Evolutionary conservation across 2,797 vertebrate genomes (phyloP).

Genomic region (Sebastes itinus): DNA sequence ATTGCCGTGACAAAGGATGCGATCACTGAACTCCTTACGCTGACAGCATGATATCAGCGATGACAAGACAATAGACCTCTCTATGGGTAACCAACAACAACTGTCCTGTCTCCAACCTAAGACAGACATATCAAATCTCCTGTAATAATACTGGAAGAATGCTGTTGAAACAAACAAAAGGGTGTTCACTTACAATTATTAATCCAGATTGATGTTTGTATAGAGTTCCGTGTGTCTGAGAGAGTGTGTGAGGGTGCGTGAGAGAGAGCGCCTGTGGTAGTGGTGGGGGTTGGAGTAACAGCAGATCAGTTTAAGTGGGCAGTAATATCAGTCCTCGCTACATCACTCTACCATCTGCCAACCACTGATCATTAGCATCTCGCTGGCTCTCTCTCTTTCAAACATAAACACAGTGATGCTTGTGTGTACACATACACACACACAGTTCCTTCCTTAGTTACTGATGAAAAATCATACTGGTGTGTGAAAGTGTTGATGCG

Average conservation of each 20-base stretch:
- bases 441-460: conserved; percentile 25
- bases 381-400: neutral
- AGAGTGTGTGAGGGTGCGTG: neutral
- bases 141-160: conserved; percentile 25
- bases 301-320: conserved; percentile 46
- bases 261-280: conserved; percentile 16
- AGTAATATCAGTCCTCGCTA: conserved; percentile 39
- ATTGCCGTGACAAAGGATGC: conserved; percentile 47
- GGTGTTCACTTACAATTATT: conserved; percentile 58
- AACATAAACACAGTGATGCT: conserved; percentile 27
- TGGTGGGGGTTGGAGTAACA: conserved; percentile 44
- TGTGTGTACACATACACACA: neutral
- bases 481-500: conserved; percentile 51
- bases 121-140: conserved; percentile 15
- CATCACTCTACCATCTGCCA: conserved; percentile 53
- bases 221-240: conserved; percentile 28
- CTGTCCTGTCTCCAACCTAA: neutral
- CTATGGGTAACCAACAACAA: conserved; percentile 30
- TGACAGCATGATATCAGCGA: conserved; percentile 34
- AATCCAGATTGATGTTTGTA: conserved; percentile 47
- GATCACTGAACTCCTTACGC: conserved; percentile 34
- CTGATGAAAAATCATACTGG: conserved; percentile 1
- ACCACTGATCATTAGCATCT: conserved; percentile 36
- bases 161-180: conserved; percentile 29
- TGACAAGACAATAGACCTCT: conserved; percentile 47